Evolutionary conservation across 2,797 vertebrate species (phyloP), one percentile per base, ranked within the genome.

Genomic region (Aldrovandia affinis): DNA sequence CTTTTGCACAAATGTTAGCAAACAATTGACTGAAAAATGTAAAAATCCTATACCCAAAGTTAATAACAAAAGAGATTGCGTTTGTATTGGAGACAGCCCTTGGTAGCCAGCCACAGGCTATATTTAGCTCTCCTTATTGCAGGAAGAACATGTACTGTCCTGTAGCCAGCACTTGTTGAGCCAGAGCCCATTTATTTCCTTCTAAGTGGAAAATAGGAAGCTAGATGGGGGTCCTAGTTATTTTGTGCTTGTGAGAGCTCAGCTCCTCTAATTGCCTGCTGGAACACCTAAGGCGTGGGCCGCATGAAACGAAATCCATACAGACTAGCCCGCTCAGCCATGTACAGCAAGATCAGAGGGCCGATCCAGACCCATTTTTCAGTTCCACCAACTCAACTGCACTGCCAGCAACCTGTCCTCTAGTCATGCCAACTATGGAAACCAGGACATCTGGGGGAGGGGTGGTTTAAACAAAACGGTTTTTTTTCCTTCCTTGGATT

Each of bases 301-400:
- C 36, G 8, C 33, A 7, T 47, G 73, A 77, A n/a, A 47, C 73
- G n/a, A 77, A 77, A 77, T 77, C 73, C 73, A 77, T 77, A 44
- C 73, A 3, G 42, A 12, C 73, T 25, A n/a, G 73, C 39, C 42
- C 8, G 39, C 42, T 77, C 73, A 77, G 8, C 39, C 42, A 4
- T 44, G 73, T 47, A n/a, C 39, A 3, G 33, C 4, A 22, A 73
- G 68, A 42, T 39, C 68, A 73, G 42, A 75, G 55, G n/a, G 42
- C 68, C 33, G 25, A 20, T 42, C 73, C 42, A 3, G 36, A 20
- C 20, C 42, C 39, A 0, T 47, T 39, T 33, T 18, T 47, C 15
- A 3, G 20, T 14, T 77, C 73, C 14, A 20, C 0, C 68, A 18
- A 30, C 30, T 70, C 65, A 70, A 15, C 22, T 36, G 33, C 10